Conservation (phyloP, 2,797 vertebrate species). For the Hylomyscus alleni region DNA sequence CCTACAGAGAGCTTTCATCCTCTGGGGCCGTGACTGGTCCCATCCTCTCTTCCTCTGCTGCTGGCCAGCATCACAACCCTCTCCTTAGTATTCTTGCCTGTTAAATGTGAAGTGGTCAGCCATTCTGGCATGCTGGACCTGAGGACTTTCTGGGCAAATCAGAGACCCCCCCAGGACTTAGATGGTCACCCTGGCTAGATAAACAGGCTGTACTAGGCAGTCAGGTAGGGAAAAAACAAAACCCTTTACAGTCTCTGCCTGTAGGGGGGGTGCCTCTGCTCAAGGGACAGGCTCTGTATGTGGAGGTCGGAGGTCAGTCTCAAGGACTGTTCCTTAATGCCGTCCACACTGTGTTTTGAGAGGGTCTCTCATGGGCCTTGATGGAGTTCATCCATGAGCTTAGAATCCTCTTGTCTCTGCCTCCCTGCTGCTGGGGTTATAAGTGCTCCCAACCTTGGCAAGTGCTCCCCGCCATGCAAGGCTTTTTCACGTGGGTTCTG, state of each 20-base stretch:
- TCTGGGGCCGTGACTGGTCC: background rate
- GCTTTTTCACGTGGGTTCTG: background rate
- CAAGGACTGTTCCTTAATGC: background rate
- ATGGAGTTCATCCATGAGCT: background rate
- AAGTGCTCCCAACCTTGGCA: background rate
- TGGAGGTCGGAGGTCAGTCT: background rate
- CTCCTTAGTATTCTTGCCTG: background rate
- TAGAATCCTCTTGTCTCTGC: background rate
- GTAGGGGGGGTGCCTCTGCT: background rate
- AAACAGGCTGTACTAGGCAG: background rate
- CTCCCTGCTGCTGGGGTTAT: background rate
- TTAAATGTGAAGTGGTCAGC: background rate
- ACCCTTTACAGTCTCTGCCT: fast-evolving
- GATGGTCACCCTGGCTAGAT: background rate
- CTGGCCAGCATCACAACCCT: background rate
- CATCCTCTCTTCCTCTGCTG: background rate
- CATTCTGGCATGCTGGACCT: background rate
- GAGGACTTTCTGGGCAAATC: background rate
- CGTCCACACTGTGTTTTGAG: background rate
- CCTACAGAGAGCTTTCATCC: background rate
- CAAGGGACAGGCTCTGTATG: background rate
- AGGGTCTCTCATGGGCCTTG: background rate
- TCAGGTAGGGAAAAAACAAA: background rate
- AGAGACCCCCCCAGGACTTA: background rate
- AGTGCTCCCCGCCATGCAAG: too few species aligned